These are phyloP conservation scores for Oryctolagus cuniculus DNA, from an alignment of 2,113 vertebrate species.

Conservation along the genomic window mOryCun1.1 NC_091441.1:6317501-6318000, in stretches of 20 bases:
- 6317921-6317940: background rate
- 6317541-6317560: background rate
- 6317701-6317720: background rate
- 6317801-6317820: too few species aligned
- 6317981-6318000: too few species aligned
- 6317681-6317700: background rate
- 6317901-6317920: too few species aligned
- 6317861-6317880: background rate
- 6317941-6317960: too few species aligned
- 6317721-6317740: background rate
- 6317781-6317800: background rate
- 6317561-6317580: background rate
- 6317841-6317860: background rate
- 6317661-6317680: background rate
- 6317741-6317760: background rate
- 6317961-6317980: too few species aligned
- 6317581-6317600: background rate
- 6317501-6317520: too few species aligned
- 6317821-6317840: background rate
- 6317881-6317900: background rate
- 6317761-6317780: background rate
- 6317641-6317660: background rate
- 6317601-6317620: background rate
- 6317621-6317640: background rate
- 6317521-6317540: background rate